Evolutionary conservation across 2,113 vertebrate species (phyloP), one percentile per base, ranked within the genome.

Genomic region (Prietella phreatophila): DNA sequence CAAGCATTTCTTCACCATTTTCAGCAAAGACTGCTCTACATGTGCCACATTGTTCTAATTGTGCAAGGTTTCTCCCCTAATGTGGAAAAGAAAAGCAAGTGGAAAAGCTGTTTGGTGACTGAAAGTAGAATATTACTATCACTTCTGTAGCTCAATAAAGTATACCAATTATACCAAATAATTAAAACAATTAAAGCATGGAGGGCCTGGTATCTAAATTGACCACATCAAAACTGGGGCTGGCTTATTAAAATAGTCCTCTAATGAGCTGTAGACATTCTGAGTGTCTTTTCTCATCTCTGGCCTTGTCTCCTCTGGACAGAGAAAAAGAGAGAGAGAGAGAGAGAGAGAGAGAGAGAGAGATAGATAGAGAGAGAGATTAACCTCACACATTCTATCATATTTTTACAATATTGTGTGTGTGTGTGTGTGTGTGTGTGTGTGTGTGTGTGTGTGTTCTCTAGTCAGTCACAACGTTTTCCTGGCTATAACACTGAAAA

Each of bases 141-240:
- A 85, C 86, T 93, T 88, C 67, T 76, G 60, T 78, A 63, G 88
- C 89, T 89, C 90, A 90, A 90, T 91, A 90, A 91, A 87, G 86
- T 93, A 86, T 79, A 91, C 92, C 91, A 92, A 92, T 94, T 92
- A 94, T 91, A 92, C 89, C 88, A 88, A 91, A 91, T 94, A 92
- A 95, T 95, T 93, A 94, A 93, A 94, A 95, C 92, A 92, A 94
- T 94, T 93, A 94, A 90, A 88, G 90, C 89, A 91, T 82, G 76
- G 90, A 90, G 83, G 85, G 85, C 75, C 86, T 89, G 53, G 80
- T 89, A 91, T 93, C 88, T 90, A 90, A 90, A 92, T 90, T 91
- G 87, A 90, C n/a, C 86, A 86, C 89, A 91, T 93, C 94, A 93
- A 89, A 85, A 71, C 7, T 82, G 39, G 82, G 93, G 91, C 90